Conservation (phyloP, 2,888 invertebrate genomes). For the Scaptomyza tumidula region DNA sequence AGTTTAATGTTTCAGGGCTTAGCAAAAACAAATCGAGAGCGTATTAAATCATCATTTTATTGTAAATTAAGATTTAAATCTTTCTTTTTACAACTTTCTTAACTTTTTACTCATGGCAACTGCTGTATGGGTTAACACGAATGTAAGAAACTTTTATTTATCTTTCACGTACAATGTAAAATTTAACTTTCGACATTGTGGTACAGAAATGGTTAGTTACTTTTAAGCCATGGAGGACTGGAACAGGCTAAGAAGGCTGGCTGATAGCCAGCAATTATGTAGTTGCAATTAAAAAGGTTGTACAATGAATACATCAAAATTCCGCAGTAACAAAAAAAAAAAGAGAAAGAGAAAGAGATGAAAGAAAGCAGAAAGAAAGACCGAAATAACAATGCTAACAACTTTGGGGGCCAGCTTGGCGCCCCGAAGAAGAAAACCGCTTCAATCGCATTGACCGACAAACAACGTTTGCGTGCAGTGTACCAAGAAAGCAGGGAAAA, state of each 20-base stretch:
- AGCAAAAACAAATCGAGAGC: no score
- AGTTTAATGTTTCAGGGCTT: no score
- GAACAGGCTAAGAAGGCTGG: neutral
- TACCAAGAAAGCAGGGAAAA: neutral
- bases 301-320: constrained; percentile 10
- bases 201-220: neutral
- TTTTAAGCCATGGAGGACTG: neutral
- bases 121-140: no score
- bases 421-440: constrained; percentile 14
- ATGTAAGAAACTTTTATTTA: no score
- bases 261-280: neutral
- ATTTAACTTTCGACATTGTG: no score
- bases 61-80: no score
- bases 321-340: constrained; percentile 44
- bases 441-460: constrained; percentile 11
- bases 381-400: constrained; percentile 42
- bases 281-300: constrained; percentile 31
- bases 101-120: no score
- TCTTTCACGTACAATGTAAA: no score
- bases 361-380: constrained; percentile 10
- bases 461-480: constrained; percentile 58
- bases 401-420: constrained; percentile 45
- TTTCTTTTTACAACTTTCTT: no score
- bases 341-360: constrained; percentile 11
- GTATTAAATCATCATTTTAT: no score